Conservation (phyloP, 2,113 vertebrate species). For the Neofelis nebulosa region DNA sequence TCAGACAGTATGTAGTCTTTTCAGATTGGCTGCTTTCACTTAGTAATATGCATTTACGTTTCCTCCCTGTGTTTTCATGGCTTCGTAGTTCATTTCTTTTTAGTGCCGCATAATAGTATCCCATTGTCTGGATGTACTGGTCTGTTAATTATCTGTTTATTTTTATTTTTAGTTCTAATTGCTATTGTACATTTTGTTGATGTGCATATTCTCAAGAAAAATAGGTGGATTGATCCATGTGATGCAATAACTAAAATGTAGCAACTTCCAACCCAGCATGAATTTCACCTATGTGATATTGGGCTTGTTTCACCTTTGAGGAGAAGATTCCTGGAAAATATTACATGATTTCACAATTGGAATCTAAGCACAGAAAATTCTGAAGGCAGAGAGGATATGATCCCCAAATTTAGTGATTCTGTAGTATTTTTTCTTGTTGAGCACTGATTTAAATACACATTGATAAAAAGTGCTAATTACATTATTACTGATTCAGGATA, state of each 20-base stretch:
- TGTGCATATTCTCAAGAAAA: conserved; percentile 3
- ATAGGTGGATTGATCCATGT: background rate
- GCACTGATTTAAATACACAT: conserved; percentile 16
- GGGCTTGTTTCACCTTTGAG: conserved; percentile 37
- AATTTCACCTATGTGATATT: background rate
- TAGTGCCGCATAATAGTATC: conserved; percentile 2
- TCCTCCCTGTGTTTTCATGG: conserved; percentile 22
- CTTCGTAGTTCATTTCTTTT: conserved; percentile 46
- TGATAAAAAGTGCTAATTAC: conserved; percentile 50
- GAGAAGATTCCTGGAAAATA: background rate
- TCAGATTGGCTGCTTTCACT: conserved; percentile 33
- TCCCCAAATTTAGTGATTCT: background rate
- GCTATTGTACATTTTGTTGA: conserved; percentile 19
- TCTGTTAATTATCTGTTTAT: conserved; percentile 39
- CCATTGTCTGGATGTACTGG: background rate
- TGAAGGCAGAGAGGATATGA: background rate
- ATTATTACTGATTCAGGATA: conserved; percentile 21
- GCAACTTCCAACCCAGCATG: background rate
- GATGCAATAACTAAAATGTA: background rate
- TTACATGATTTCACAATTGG: background rate
- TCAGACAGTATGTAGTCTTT: background rate
- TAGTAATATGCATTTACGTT: background rate
- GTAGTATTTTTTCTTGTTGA: conserved; percentile 43
- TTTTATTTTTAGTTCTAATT: conserved; percentile 44
- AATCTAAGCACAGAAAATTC: background rate